Evolutionary conservation across 1,140 invertebrate genomes (phyloP).

Genomic region (Ooceraea biroi): DNA sequence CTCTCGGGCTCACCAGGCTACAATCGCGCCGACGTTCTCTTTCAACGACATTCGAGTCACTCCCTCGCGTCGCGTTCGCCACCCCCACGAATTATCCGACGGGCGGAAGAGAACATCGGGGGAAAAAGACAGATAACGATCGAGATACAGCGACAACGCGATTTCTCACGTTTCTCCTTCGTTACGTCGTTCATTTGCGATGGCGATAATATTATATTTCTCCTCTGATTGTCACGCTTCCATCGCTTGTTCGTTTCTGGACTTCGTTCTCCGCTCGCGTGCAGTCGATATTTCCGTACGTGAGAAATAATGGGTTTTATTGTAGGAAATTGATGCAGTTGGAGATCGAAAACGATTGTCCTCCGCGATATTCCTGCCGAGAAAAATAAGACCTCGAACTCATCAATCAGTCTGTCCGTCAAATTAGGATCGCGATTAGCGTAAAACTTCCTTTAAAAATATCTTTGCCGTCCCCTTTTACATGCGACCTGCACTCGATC

Average conservation of each 20-base stretch:
- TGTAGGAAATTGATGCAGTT: constrained; percentile 2
- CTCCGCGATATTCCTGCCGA: background rate
- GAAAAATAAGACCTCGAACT: background rate
- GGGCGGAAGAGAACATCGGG: background rate
- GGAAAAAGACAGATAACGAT: constrained; percentile 60
- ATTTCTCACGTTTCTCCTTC: no score
- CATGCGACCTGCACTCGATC: constrained; percentile 21
- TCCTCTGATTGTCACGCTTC: background rate
- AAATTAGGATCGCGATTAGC: constrained; percentile 27
- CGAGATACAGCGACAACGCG: constrained; percentile 61
- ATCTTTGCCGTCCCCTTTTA: background rate
- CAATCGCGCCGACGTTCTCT: constrained; percentile 59
- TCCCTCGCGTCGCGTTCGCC: background rate
- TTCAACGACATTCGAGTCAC: background rate
- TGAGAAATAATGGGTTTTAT: background rate
- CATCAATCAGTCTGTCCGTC: constrained; percentile 42
- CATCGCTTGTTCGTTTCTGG: background rate
- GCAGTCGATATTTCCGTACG: background rate
- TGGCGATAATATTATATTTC: background rate
- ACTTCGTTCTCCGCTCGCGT: no score
- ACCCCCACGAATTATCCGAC: no score
- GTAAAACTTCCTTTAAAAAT: background rate
- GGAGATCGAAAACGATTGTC: constrained; percentile 39
- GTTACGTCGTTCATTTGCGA: no score
- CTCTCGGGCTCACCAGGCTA: constrained; percentile 71